A percentile compares a stretch with the other conserved stretches of the same genome.
These are phyloP conservation scores for Laupala kohalensis DNA, from an alignment of 1,140 invertebrate species.

Conservation along the genomic window DNA sequence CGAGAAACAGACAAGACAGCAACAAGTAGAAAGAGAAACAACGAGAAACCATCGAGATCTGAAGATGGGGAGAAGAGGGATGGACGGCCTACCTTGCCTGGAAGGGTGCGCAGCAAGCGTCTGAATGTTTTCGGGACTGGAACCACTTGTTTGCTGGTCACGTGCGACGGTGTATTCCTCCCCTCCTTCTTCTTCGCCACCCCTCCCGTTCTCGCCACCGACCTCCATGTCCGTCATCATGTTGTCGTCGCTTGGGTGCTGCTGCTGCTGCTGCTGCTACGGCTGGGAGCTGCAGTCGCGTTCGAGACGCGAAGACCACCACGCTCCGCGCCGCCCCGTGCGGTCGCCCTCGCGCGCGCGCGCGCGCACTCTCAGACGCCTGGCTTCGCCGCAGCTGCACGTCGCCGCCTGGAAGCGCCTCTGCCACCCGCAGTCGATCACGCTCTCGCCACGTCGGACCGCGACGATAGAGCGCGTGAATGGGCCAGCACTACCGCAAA, in stretches of 20 bases:
- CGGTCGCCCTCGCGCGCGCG: no score
- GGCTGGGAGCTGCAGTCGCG: neutral
- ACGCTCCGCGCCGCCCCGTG: no score
- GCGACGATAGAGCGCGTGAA: no score
- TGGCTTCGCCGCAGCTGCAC: no score
- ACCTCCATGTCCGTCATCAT: neutral
- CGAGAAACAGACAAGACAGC: neutral
- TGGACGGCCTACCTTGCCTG: neutral
- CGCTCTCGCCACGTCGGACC: neutral
- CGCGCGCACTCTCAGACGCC: no score
- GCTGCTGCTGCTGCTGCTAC: no score
- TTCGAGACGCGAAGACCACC: no score
- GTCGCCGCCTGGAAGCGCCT: no score
- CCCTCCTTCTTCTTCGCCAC: neutral
- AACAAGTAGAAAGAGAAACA: neutral
- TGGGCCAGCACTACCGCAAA: neutral
- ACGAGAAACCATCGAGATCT: no score
- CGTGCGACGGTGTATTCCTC: neutral
- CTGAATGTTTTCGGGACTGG: neutral
- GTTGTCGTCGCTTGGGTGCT: neutral
- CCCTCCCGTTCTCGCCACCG: neutral
- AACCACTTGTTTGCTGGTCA: neutral
- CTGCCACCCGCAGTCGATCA: no score
- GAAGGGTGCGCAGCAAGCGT: neutral
- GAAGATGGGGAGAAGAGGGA: no score